Evolutionary conservation across 2,113 vertebrate species (phyloP).

Genomic region (Apteryx mantelli): DNA sequence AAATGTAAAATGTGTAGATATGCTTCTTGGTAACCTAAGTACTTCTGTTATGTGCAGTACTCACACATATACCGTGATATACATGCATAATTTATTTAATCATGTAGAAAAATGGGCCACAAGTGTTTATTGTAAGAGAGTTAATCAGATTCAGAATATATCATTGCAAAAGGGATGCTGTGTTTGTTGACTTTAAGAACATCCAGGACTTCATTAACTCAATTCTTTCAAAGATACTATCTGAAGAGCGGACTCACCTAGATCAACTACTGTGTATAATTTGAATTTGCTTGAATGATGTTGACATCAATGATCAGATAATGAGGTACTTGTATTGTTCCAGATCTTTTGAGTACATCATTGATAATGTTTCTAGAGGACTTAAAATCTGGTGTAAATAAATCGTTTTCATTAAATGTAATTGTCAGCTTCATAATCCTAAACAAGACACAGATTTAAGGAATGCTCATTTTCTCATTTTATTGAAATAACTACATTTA

Average conservation of each 20-base stretch:
- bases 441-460: not conserved
- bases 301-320: not conserved
- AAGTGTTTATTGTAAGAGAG: not conserved
- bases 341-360: not conserved
- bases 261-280: not conserved
- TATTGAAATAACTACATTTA: not conserved
- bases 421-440: not conserved
- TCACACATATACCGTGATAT: not conserved
- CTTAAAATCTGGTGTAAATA: not conserved
- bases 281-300: not conserved
- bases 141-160: not conserved
- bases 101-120: not conserved
- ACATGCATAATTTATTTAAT: not conserved
- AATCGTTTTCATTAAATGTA: not conserved
- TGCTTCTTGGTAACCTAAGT: not conserved
- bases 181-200: constrained; percentile 6
- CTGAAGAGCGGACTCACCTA: not conserved
- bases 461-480: fast-evolving
- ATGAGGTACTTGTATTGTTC: not conserved
- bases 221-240: not conserved
- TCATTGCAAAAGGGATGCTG: not conserved
- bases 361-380: not conserved
- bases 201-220: not conserved
- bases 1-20: not conserved
- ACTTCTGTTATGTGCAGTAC: not conserved